These are phyloP conservation scores for Catocala nupta DNA, from an alignment of 2,888 invertebrate species.

Conservation along the genomic window DNA sequence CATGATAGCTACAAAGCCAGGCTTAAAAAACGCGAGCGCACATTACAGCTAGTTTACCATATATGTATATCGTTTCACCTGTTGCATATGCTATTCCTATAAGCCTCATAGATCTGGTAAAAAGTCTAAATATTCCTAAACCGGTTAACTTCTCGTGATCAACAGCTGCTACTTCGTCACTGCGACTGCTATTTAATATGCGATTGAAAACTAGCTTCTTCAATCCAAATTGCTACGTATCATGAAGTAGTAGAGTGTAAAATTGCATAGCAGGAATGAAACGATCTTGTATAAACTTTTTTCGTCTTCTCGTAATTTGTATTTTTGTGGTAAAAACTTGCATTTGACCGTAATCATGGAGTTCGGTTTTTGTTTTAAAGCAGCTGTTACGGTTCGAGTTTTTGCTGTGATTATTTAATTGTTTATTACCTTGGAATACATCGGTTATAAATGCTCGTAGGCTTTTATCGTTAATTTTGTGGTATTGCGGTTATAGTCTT, in stretches of 20 bases:
- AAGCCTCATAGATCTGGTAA: background rate
- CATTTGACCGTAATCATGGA: background rate
- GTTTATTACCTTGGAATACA: too few relatives aligned
- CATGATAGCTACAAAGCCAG: too few relatives aligned
- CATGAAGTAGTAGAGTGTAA: too few relatives aligned
- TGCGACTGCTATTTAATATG: background rate
- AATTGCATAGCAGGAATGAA: too few relatives aligned
- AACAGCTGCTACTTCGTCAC: conserved; percentile 1
- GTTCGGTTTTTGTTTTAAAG: background rate
- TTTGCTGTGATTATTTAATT: background rate
- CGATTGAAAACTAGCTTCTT: background rate
- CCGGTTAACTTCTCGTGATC: background rate
- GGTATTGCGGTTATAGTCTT: too few relatives aligned
- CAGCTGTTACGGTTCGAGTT: conserved; percentile 3
- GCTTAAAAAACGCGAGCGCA: too few relatives aligned
- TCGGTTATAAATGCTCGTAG: too few relatives aligned
- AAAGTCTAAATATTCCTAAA: background rate
- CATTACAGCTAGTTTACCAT: too few relatives aligned
- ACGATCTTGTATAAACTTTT: background rate
- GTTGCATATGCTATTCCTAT: too few relatives aligned
- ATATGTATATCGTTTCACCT: too few relatives aligned
- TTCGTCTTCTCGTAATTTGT: background rate
- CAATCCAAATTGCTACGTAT: too few relatives aligned
- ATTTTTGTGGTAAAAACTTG: conserved; percentile 1
- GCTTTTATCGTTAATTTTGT: too few relatives aligned